Evolutionary conservation across 2,797 vertebrate genomes (phyloP).

Genomic region (Cossypha dichroa): DNA sequence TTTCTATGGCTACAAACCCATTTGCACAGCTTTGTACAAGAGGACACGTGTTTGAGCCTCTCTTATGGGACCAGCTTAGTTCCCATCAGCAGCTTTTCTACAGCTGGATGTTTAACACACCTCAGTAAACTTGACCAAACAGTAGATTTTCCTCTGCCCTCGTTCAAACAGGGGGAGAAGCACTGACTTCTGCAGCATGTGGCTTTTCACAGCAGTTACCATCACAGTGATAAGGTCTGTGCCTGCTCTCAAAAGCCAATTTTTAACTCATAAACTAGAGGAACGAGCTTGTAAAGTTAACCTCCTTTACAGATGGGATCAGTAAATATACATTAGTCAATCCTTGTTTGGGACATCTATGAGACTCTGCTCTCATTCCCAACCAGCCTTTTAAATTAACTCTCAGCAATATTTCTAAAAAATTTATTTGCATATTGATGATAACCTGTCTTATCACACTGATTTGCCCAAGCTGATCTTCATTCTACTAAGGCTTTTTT

Average conservation of each 20-base stretch:
- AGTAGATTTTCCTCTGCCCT: neutral
- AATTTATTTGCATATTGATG: neutral
- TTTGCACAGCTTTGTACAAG: neutral
- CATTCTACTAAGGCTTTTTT: neutral
- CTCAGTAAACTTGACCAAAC: neutral
- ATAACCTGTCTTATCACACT: neutral
- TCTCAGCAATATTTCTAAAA: neutral
- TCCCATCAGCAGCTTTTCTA: neutral
- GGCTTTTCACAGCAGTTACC: neutral
- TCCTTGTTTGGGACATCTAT: neutral
- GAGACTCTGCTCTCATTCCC: neutral
- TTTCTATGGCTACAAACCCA: neutral
- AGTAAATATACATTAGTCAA: neutral
- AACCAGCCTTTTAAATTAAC: neutral
- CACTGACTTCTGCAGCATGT: neutral
- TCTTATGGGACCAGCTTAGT: neutral
- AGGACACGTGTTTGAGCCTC: neutral
- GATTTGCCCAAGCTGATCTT: neutral
- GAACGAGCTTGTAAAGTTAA: neutral
- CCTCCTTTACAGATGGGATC: neutral
- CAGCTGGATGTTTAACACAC: neutral
- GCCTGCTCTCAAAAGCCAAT: neutral
- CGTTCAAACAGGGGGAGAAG: fast-evolving
- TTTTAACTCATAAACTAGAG: neutral
- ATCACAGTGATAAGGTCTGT: neutral